Evolutionary conservation across 92 coral and sea anemone species (phyloP).

Genomic region (Hydrozoanthus gracilis): DNA sequence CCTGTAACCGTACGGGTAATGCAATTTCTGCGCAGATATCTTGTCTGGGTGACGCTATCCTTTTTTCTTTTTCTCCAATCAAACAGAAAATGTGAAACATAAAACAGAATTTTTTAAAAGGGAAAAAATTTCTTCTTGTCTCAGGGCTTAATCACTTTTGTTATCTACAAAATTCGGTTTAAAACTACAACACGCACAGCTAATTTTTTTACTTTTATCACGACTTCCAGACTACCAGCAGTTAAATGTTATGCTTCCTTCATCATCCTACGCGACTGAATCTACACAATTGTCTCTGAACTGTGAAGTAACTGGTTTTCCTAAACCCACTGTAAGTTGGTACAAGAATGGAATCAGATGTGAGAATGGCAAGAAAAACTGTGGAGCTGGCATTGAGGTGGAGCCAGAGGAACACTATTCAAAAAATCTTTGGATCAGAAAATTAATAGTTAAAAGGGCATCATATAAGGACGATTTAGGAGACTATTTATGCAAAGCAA

Average conservation of each 20-base stretch:
- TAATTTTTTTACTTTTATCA: background rate
- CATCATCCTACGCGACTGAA: conserved; percentile 6
- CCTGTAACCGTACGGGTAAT: no score
- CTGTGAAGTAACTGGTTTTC: conserved; percentile 28
- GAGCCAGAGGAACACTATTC: background rate
- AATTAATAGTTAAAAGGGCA: background rate
- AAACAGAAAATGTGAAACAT: no score
- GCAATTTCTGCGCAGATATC: no score
- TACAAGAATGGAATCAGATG: conserved; percentile 13
- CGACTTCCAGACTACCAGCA: conserved; percentile 22
- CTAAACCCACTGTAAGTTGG: conserved; percentile 11
- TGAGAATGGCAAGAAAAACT: background rate
- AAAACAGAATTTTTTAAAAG: no score
- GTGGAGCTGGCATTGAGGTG: background rate
- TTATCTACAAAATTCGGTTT: no score
- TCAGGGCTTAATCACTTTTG: no score
- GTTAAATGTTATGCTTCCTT: conserved; percentile 6
- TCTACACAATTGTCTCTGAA: background rate
- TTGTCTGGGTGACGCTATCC: no score
- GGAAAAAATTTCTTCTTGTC: no score
- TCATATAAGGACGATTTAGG: conserved; percentile 5
- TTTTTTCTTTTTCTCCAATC: no score
- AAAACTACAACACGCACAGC: no score
- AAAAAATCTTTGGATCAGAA: conserved; percentile 7
- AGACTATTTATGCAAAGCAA: conserved; percentile 10